Conservation (phyloP, 2,888 invertebrate genomes). For the Tipula confusa region DNA sequence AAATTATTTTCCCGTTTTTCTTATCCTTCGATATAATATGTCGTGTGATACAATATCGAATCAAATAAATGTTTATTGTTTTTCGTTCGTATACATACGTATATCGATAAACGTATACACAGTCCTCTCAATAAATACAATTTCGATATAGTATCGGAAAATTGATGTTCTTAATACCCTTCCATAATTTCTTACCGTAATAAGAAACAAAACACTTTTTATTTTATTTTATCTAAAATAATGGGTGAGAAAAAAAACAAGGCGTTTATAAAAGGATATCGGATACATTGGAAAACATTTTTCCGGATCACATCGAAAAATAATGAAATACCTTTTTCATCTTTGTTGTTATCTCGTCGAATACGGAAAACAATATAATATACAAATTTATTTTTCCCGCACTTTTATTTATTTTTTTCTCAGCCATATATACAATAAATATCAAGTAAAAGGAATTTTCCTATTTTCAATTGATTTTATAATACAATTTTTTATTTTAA, state of each 20-base stretch:
- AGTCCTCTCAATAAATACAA: not conserved
- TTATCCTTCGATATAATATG: not conserved
- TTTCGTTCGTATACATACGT: not conserved
- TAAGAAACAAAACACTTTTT: conserved; percentile 13
- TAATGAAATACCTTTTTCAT: conserved; percentile 3
- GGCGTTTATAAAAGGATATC: not conserved
- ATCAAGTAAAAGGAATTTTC: conserved; percentile 12
- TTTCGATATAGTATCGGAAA: not conserved
- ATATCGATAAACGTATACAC: not conserved
- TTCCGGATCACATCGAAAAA: not conserved
- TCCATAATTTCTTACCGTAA: conserved; percentile 1
- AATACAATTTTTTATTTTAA: not conserved
- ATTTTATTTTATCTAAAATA: conserved; percentile 10
- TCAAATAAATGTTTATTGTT: conserved; percentile 25
- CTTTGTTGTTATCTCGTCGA: not conserved
- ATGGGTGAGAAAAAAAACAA: conserved; percentile 14
- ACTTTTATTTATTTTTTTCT: not conserved
- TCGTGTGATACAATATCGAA: not conserved
- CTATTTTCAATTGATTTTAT: conserved; percentile 12
- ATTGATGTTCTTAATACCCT: conserved; percentile 20
- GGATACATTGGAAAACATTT: not conserved
- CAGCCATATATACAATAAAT: not conserved
- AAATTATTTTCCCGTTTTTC: not conserved
- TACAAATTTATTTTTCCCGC: not conserved
- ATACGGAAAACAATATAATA: conserved; percentile 5